These are phyloP conservation scores for Hyposoter didymator DNA, from an alignment of 2,888 invertebrate genomes.

Conservation along the genomic window DNA sequence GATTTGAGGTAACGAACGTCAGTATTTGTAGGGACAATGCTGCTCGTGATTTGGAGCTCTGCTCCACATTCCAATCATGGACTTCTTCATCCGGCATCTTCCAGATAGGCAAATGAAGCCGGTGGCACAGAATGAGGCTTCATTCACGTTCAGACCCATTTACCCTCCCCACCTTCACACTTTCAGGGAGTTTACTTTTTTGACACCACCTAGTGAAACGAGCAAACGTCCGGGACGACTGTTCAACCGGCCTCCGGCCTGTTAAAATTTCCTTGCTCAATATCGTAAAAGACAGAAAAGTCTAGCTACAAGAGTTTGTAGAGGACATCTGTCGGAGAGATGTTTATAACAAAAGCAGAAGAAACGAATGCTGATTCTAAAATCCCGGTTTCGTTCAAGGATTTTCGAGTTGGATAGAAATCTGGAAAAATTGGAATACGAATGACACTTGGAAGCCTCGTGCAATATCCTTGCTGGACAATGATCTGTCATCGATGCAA, in stretches of 20 bases:
- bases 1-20: background rate
- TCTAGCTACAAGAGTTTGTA: background rate
- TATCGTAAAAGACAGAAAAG: background rate
- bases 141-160: background rate
- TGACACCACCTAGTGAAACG: background rate
- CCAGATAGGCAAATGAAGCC: background rate
- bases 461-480: background rate
- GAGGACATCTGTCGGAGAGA: background rate
- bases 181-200: background rate
- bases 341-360: background rate
- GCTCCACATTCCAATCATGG: background rate
- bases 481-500: background rate
- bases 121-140: background rate
- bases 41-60: background rate
- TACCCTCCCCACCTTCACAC: background rate
- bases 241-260: background rate
- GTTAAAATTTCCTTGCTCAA: background rate
- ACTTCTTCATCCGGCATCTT: background rate
- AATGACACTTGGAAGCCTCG: background rate
- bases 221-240: slow-evolving; percentile 12
- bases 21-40: background rate
- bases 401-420: background rate
- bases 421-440: too few relatives aligned
- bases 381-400: background rate
- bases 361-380: background rate